A percentile compares a stretch with the other conserved stretches of the same genome.
These are phyloP conservation scores for Molanna angustata DNA, from an alignment of 2,888 invertebrate species.

Conservation along the genomic window DNA sequence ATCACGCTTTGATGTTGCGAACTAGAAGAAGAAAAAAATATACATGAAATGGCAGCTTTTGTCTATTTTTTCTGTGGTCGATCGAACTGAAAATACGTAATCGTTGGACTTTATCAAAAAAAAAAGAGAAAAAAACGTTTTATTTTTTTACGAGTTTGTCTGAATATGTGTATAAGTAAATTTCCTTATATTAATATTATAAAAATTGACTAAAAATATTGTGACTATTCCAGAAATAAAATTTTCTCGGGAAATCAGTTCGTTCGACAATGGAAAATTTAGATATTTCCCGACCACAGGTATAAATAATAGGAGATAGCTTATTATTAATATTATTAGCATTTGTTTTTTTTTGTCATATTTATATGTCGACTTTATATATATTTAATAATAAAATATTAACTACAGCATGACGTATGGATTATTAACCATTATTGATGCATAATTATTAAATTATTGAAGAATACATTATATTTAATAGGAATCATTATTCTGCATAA, in stretches of 20 bases:
- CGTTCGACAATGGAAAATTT: not conserved
- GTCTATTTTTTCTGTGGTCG: not conserved
- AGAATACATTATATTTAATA: constrained; percentile 59
- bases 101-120: not conserved
- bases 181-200: no score
- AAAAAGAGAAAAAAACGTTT: no score
- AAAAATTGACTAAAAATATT: no score
- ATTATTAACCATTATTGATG: constrained; percentile 54
- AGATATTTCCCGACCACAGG: constrained; percentile 1
- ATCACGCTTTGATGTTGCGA: no score
- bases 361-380: constrained; percentile 30
- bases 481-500: constrained; percentile 60
- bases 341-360: constrained; percentile 32
- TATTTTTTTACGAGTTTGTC: no score
- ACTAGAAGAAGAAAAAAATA: constrained; percentile 1
- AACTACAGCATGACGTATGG: constrained; percentile 31
- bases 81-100: not conserved
- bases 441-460: constrained; percentile 58
- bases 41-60: constrained; percentile 6
- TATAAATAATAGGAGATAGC: no score
- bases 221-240: no score
- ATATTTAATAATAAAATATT: constrained; percentile 29
- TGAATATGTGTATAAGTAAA: no score
- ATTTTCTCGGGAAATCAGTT: no score
- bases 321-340: constrained; percentile 25